Conservation (phyloP, 1,140 invertebrate species). For the Ips typographus region DNA sequence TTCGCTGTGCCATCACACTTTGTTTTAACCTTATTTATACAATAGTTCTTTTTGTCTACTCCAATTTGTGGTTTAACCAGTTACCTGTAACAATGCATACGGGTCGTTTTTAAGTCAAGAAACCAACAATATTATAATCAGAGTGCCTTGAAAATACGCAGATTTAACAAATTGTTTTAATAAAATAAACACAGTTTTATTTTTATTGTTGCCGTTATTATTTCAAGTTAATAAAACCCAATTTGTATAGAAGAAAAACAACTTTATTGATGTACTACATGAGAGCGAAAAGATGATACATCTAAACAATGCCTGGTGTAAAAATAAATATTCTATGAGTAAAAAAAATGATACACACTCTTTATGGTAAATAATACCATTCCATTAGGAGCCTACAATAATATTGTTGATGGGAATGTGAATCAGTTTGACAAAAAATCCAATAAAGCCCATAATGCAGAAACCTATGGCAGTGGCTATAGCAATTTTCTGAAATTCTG, state of each 20-base stretch:
- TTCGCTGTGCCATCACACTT: constrained; percentile 42
- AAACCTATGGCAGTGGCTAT: constrained; percentile 99
- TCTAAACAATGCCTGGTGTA: constrained; percentile 13
- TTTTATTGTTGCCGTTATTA: neutral
- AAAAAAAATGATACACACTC: constrained; percentile 20
- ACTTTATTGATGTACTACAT: too few species aligned
- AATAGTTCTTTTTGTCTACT: neutral
- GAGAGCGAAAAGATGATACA: constrained; percentile 19
- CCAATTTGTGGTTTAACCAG: constrained; percentile 4
- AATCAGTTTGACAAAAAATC: constrained; percentile 99
- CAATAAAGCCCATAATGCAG: constrained; percentile 99
- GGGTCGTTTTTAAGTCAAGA: constrained; percentile 11
- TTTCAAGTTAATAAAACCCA: too few species aligned
- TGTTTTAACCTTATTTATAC: constrained; percentile 28
- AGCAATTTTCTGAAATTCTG: constrained; percentile 99
- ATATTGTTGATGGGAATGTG: constrained; percentile 99
- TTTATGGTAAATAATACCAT: neutral
- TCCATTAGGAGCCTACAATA: constrained; percentile 79
- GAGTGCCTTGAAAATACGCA: constrained; percentile 28
- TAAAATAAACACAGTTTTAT: constrained; percentile 2
- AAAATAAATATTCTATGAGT: constrained; percentile 37
- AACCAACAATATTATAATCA: neutral
- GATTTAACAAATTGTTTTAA: constrained; percentile 11
- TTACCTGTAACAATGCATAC: constrained; percentile 31
- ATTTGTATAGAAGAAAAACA: neutral